Percentiles rank a stretch among this genome's conserved stretches.
Evolutionary conservation across 1,140 invertebrate genomes (phyloP).

Genomic region (Pteromalus puparum): DNA sequence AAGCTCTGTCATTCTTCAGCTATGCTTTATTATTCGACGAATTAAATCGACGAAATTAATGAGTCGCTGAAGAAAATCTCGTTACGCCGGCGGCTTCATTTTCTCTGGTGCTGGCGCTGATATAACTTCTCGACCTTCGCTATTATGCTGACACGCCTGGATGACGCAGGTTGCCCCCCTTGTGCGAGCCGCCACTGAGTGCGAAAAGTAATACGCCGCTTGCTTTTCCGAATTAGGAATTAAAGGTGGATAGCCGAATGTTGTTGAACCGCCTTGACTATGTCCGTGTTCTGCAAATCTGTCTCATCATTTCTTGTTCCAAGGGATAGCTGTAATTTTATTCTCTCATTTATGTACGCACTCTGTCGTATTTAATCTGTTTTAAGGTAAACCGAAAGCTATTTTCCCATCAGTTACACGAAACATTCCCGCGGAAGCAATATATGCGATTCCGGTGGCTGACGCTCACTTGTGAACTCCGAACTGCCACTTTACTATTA

Average conservation of each 20-base stretch:
- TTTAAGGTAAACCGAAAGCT: background rate
- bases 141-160: background rate
- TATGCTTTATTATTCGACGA: conserved; percentile 1
- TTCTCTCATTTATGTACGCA: background rate
- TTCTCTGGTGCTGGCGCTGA: background rate
- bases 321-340: background rate
- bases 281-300: background rate
- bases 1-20: too few relatives aligned
- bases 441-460: background rate
- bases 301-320: background rate
- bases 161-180: background rate
- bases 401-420: background rate
- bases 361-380: background rate
- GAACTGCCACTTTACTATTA: background rate
- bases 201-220: background rate
- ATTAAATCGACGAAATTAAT: background rate
- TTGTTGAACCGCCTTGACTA: too few relatives aligned
- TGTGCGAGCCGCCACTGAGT: background rate
- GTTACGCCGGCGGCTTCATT: conserved; percentile 1
- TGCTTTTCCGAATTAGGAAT: background rate
- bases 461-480: background rate
- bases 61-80: background rate
- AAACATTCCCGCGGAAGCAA: background rate
- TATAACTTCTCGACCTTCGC: background rate
- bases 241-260: background rate